A percentile compares a stretch with the other conserved stretches of the same genome.
Conservation (phyloP, 2,797 vertebrate species). For the Luscinia megarhynchos region DNA sequence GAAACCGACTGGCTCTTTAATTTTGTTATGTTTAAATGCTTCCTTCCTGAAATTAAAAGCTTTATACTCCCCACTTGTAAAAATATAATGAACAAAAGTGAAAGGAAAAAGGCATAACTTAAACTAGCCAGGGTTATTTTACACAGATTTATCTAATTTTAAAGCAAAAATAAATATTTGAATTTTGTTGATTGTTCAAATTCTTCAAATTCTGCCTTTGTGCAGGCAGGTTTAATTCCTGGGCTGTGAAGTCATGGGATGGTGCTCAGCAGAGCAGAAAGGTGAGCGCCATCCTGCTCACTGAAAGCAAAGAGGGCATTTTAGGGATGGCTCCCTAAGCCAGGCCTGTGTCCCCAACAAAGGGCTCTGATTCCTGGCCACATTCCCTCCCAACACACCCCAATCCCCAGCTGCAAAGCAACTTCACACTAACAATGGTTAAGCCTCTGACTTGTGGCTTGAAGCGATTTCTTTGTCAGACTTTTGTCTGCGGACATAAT, state of each 20-base stretch:
- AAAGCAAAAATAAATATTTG: neutral
- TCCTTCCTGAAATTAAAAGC: neutral
- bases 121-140: neutral
- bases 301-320: conserved; percentile 59
- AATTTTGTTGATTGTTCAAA: neutral
- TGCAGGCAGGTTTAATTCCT: conserved; percentile 43
- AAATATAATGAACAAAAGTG: neutral
- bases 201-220: conserved; percentile 13
- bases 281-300: conserved; percentile 46
- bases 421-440: conserved; percentile 50
- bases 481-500: conserved; percentile 47
- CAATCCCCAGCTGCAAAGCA: conserved; percentile 54
- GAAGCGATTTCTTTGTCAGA: conserved; percentile 52
- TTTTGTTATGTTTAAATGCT: neutral
- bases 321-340: conserved; percentile 44
- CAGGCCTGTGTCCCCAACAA: conserved; percentile 11
- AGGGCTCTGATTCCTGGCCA: conserved; percentile 44
- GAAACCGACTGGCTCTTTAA: neutral
- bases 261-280: conserved; percentile 73
- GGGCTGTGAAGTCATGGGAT: conserved; percentile 64
- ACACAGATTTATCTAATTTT: neutral
- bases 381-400: conserved; percentile 8
- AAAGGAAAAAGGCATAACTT: neutral
- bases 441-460: conserved; percentile 55
- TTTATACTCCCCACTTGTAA: neutral